Conservation (phyloP, 2,888 invertebrate species). For the Hydroisotoma schaefferi region DNA sequence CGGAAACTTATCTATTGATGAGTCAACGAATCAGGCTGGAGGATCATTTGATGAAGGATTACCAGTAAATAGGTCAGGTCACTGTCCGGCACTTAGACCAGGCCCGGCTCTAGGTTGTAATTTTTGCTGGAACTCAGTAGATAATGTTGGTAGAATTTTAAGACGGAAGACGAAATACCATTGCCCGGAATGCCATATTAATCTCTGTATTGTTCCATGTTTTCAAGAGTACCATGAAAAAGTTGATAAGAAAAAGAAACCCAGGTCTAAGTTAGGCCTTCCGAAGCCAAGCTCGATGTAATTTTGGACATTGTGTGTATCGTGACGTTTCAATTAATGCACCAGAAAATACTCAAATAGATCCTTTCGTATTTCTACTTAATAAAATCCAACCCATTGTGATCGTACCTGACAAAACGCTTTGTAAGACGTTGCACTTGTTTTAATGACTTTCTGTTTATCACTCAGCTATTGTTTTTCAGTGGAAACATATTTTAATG, state of each 20-base stretch:
- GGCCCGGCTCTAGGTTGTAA: conserved; percentile 79
- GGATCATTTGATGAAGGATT: conserved; percentile 31
- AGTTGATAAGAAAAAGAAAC: conserved; percentile 51
- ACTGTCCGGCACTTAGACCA: conserved; percentile 76
- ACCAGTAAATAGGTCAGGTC: conserved; percentile 61
- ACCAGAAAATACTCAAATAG: too few relatives aligned
- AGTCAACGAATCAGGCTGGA: conserved; percentile 24
- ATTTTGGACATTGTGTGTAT: too few relatives aligned
- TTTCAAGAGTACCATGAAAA: conserved; percentile 80
- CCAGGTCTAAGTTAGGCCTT: conserved; percentile 52
- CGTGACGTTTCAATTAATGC: too few relatives aligned
- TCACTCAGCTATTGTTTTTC: too few relatives aligned
- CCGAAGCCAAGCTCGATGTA: conserved; percentile 56
- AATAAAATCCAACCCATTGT: too few relatives aligned
- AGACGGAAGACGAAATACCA: conserved; percentile 84
- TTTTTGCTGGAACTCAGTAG: conserved; percentile 87
- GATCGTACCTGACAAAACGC: too few relatives aligned
- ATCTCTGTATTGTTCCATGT: conserved; percentile 83
- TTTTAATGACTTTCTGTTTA: too few relatives aligned
- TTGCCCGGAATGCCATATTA: conserved; percentile 84
- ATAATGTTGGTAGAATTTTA: conserved; percentile 73
- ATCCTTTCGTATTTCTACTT: too few relatives aligned
- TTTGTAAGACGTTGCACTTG: too few relatives aligned
- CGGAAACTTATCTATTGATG: not conserved
- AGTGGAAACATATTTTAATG: too few relatives aligned